Percentiles rank a stretch among this genome's conserved stretches.
Evolutionary conservation across 2,113 vertebrate genomes (phyloP).

Genomic region (Chlamydotis undulata): DNA sequence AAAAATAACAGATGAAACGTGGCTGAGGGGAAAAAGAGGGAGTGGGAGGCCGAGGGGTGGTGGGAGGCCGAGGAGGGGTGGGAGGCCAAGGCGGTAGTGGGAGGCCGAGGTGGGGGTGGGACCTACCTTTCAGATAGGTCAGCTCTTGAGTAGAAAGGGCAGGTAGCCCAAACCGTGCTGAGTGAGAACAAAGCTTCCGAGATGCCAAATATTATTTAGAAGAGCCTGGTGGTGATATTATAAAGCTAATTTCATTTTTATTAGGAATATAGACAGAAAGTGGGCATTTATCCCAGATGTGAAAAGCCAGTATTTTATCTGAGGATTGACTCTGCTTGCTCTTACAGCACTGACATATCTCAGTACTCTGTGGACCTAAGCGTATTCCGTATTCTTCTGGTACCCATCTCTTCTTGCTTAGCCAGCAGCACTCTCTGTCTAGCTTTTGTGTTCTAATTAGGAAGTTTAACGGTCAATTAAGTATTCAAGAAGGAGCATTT

Average conservation of each 20-base stretch:
- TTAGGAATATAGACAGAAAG: not conserved
- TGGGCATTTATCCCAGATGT: not conserved
- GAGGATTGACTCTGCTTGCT: not conserved
- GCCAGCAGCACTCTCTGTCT: not conserved
- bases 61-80: too few relatives aligned
- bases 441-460: not conserved
- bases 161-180: not conserved
- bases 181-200: not conserved
- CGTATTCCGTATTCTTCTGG: not conserved
- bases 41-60: too few relatives aligned
- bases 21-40: not conserved
- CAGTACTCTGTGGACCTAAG: not conserved
- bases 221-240: not conserved
- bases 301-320: not conserved
- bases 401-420: not conserved
- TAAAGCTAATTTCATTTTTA: not conserved
- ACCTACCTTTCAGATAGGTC: not conserved
- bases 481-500: not conserved
- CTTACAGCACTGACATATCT: not conserved
- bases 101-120: too few relatives aligned
- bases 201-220: not conserved
- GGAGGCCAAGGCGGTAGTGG: too few relatives aligned
- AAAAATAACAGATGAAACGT: not conserved
- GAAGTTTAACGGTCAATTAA: not conserved
- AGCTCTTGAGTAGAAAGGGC: not conserved